phyloP scores from a whole-genome alignment of 2,888 invertebrate species.

The Liposcelis brunnea region DNA sequence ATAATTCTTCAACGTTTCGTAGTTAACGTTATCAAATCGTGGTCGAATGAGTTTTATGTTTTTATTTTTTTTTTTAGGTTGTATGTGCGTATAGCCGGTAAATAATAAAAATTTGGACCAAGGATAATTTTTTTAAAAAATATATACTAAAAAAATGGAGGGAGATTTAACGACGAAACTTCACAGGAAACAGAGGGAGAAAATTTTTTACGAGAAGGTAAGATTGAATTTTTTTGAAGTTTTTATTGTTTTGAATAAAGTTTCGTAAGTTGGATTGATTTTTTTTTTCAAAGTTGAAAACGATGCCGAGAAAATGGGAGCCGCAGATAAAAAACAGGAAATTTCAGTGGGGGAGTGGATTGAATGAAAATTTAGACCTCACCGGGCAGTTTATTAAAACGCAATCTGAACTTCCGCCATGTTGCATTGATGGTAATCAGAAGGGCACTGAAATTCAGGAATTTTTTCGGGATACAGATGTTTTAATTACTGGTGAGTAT shows the following conservation, averaged over 20 bases:
- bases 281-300: neutral
- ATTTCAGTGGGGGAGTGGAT: constrained; percentile 1
- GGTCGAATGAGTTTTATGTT: too few species aligned
- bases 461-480: constrained; percentile 14
- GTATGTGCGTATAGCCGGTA: too few species aligned
- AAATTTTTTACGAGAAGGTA: neutral
- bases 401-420: neutral
- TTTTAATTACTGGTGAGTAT: constrained; percentile 16
- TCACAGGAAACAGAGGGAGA: neutral
- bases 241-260: neutral
- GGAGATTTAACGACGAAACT: neutral
- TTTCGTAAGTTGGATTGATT: neutral
- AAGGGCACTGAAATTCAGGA: constrained; percentile 10
- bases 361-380: neutral
- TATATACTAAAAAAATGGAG: constrained; percentile 1
- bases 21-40: too few species aligned
- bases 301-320: neutral
- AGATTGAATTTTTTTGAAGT: neutral
- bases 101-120: too few species aligned
- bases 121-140: too few species aligned
- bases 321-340: neutral
- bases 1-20: too few species aligned
- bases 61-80: too few species aligned
- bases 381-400: neutral
- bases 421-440: neutral